Conservation (phyloP, 2,888 invertebrate species). For the Orthosia gothica region DNA sequence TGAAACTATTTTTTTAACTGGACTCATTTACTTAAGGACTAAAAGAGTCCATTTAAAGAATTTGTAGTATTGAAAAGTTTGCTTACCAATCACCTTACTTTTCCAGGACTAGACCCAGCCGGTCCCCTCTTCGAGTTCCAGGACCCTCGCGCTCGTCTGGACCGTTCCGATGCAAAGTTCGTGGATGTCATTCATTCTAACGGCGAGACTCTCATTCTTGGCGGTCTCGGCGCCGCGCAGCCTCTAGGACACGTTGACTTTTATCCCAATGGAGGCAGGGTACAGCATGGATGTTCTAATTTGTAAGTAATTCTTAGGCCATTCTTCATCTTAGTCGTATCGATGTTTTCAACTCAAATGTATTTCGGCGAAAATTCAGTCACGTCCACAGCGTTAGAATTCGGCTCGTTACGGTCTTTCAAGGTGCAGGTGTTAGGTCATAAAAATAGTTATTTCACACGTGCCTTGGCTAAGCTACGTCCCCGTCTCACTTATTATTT, state of each 20-base stretch:
- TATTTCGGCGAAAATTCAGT: too few species aligned
- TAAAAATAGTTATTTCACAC: too few species aligned
- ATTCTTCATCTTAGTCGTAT: too few species aligned
- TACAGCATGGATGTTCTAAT: constrained; percentile 98
- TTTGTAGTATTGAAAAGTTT: not conserved
- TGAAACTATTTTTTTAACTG: too few species aligned
- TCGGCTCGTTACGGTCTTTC: too few species aligned
- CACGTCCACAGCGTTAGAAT: too few species aligned
- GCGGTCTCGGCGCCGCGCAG: constrained; percentile 97
- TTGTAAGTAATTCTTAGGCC: constrained; percentile 84
- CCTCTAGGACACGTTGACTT: constrained; percentile 98
- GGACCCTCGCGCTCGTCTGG: constrained; percentile 96
- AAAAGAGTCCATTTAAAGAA: not conserved
- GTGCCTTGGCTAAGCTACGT: not conserved
- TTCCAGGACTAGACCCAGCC: constrained; percentile 96
- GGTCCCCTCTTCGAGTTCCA: constrained; percentile 98
- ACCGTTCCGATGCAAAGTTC: constrained; percentile 96
- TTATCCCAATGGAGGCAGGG: constrained; percentile 97
- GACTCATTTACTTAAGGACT: not conserved
- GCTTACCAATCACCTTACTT: not conserved
- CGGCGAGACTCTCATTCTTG: constrained; percentile 97
- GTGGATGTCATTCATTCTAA: constrained; percentile 98
- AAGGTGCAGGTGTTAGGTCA: too few species aligned
- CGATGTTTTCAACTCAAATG: too few species aligned
- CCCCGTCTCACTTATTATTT: not conserved